Conservation (phyloP, 2,113 vertebrate species). For the Leptobrachium ailaonicum region DNA sequence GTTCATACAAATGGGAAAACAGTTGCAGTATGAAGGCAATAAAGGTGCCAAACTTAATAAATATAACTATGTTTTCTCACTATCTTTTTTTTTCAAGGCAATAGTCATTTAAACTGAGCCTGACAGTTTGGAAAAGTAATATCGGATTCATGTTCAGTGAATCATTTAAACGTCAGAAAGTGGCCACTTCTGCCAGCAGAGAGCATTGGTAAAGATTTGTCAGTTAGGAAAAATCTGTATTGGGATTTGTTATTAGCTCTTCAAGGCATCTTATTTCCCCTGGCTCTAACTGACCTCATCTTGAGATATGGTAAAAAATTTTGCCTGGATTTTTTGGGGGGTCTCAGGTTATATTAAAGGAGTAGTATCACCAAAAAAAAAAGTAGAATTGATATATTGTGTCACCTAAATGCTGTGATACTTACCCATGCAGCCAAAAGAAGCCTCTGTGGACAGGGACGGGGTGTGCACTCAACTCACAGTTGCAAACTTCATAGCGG, state of each 20-base stretch:
- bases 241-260: constrained; percentile 48
- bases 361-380: neutral
- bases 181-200: constrained; percentile 46
- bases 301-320: constrained; percentile 45
- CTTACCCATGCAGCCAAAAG: too few species aligned
- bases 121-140: constrained; percentile 52
- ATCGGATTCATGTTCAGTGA: constrained; percentile 50
- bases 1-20: constrained; percentile 51
- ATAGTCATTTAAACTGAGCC: constrained; percentile 51
- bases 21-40: constrained; percentile 51
- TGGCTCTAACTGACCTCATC: constrained; percentile 44
- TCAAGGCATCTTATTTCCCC: constrained; percentile 47
- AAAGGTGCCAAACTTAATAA: constrained; percentile 51
- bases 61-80: constrained; percentile 50
- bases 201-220: constrained; percentile 50
- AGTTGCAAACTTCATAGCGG: too few species aligned
- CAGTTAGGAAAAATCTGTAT: constrained; percentile 49
- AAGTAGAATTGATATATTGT: too few species aligned
- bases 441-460: too few species aligned
- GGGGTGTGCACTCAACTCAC: too few species aligned
- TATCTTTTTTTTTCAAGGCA: constrained; percentile 46
- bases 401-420: too few species aligned
- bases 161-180: constrained; percentile 49
- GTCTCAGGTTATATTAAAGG: neutral
- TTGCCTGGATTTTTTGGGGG: constrained; percentile 17